These are phyloP conservation scores for Toxonevra muliebris DNA, from an alignment of 2,888 invertebrate genomes.

Conservation along the genomic window DNA sequence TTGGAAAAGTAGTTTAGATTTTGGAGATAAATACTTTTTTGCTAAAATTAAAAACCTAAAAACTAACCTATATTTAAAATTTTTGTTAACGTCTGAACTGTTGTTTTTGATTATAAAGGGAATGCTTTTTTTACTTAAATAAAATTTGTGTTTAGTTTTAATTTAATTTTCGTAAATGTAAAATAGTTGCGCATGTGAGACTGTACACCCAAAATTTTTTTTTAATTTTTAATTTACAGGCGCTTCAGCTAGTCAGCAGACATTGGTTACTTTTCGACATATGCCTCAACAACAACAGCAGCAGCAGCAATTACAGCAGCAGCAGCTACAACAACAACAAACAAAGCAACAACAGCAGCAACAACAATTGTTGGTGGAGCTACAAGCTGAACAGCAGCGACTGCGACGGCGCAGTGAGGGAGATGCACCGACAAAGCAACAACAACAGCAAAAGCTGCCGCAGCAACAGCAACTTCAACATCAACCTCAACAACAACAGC, in stretches of 20 bases:
- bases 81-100: neutral
- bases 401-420: conserved; percentile 73
- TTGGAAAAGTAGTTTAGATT: conserved; percentile 12
- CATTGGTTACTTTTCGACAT: conserved; percentile 34
- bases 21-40: no score
- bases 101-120: conserved; percentile 1
- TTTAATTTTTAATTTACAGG: conserved; percentile 42
- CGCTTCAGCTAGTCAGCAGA: conserved; percentile 56
- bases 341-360: conserved; percentile 40
- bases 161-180: no score
- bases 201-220: conserved; percentile 11
- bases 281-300: conserved; percentile 42
- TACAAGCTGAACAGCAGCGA: conserved; percentile 57
- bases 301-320: conserved; percentile 42
- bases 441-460: conserved; percentile 49
- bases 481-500: conserved; percentile 41
- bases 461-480: conserved; percentile 40
- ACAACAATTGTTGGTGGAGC: conserved; percentile 45
- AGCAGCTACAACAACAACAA: conserved; percentile 40
- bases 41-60: no score
- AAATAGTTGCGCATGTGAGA: conserved; percentile 2
- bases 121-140: conserved; percentile 30
- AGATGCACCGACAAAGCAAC: conserved; percentile 65
- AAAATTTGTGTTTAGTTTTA: neutral
- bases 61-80: no score